Base-by-base conservation (phyloP, 2,797 vertebrate species). In the Huso huso region DNA sequence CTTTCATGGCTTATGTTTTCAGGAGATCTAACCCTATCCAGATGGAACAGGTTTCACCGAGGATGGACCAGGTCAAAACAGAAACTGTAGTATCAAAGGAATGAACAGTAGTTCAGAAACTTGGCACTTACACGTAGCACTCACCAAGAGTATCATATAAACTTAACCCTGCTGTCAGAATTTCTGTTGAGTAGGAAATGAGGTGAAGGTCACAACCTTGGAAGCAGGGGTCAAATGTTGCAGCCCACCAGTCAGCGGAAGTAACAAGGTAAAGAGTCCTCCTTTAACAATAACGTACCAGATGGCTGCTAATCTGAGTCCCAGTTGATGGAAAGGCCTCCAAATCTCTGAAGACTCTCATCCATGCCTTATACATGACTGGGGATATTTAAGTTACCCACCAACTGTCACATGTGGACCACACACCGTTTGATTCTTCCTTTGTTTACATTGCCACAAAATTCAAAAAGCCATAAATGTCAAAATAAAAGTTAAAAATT, bases 1-100 rank as follows among this genome's bases (percentile, higher is more conserved):
- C 37, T 37, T 37, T 37, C 37, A 37, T 37, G 37, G 37, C 37
- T 37, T 37, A 37, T 37, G 37, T 37, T 37, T 37, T 37, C 37
- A 5, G 8, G 62, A 68, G 68, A 65, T 66, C 63, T 62, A 61
- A 70, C 74, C 55, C 72, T 67, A 82, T 84, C 88, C 90, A 93
- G 90, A 93, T 91, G 91, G 90, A 86, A 82, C 50, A 75, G 82
- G 80, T 86, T 82, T 80, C 84, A 87, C 82, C 78, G 79, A 81
- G 87, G 82, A 87, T 74, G 74, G 73, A 77, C 5, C 72, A 84
- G 87, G 90, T 93, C 90, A 92, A 73, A 90, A 80, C 77, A 90
- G 91, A 92, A 94, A 93, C 86, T 77, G 81, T 89, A 95, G 88
- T 82, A 92, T 94, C 92, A 93, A 94, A 93, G 92, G 78, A 68